A percentile compares a stretch with the other conserved stretches of the same genome.
Conservation (phyloP, 2,113 vertebrate genomes). For the Pantherophis guttatus region DNA sequence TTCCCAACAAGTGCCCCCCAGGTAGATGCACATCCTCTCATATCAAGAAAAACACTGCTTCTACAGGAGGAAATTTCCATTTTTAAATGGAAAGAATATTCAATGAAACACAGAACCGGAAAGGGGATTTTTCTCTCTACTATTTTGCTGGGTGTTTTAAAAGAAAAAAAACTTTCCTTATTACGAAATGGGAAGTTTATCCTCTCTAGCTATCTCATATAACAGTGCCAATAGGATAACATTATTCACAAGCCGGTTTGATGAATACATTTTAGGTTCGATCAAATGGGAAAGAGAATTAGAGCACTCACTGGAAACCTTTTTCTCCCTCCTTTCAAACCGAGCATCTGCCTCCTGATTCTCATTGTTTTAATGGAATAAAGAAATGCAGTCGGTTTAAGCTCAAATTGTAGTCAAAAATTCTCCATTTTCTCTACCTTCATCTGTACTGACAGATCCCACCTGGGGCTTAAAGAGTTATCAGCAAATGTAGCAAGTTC, state of each 20-base stretch:
- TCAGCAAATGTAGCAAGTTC: constrained; percentile 17
- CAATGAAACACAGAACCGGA: neutral
- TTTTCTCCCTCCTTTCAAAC: neutral
- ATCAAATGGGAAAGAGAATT: neutral
- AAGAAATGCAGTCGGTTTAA: neutral
- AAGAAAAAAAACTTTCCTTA: neutral
- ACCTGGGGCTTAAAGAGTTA: constrained; percentile 34
- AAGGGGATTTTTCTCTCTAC: neutral
- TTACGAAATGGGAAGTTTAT: neutral
- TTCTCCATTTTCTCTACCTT: constrained; percentile 11
- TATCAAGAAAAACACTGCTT: neutral
- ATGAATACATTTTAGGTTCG: neutral
- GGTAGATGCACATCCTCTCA: neutral
- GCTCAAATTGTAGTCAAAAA: neutral
- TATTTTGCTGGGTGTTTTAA: neutral
- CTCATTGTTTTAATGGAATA: neutral
- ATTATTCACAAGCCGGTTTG: too few species aligned
- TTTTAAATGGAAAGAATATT: neutral
- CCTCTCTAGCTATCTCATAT: too few species aligned
- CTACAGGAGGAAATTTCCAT: neutral
- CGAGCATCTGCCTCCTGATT: neutral
- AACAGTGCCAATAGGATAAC: neutral
- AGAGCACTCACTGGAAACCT: neutral
- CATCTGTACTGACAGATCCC: constrained; percentile 33
- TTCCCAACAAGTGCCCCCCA: neutral